Percentiles rank a stretch among this genome's conserved stretches.
These are phyloP conservation scores for Vimba vimba DNA, from an alignment of 2,113 vertebrate species.

Conservation along the genomic window DNA sequence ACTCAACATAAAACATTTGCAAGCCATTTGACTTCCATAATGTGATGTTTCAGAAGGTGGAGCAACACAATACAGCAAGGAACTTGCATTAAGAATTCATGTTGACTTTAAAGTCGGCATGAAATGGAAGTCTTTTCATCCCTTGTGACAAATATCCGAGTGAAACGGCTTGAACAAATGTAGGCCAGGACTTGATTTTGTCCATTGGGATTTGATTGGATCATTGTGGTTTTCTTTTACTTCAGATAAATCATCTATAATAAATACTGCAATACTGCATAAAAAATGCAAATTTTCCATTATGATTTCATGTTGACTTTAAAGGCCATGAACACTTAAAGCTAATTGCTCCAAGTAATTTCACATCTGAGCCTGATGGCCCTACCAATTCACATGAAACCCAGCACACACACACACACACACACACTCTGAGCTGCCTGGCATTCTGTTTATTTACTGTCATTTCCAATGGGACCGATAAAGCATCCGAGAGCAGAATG, in stretches of 20 bases:
- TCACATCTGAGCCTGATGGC: background rate
- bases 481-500: constrained; percentile 48
- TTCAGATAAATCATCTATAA: too few relatives aligned
- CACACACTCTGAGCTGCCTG: background rate
- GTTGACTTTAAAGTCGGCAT: background rate
- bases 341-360: constrained; percentile 6
- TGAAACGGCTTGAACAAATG: too few relatives aligned
- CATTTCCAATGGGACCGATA: constrained; percentile 50
- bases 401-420: background rate
- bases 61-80: background rate
- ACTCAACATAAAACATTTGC: background rate
- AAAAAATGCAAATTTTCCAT: too few relatives aligned
- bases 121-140: background rate
- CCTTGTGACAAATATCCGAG: too few relatives aligned
- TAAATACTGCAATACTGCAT: too few relatives aligned
- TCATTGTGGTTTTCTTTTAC: too few relatives aligned
- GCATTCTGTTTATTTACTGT: constrained; percentile 39
- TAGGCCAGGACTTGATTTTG: too few relatives aligned
- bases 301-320: background rate
- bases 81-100: background rate
- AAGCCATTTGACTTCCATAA: background rate
- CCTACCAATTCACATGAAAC: constrained; percentile 17
- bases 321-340: constrained; percentile 18
- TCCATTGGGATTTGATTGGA: too few relatives aligned
- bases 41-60: background rate